These are phyloP conservation scores for Sebastolobus altivelis DNA, from an alignment of 2,797 vertebrate genomes.

Conservation along the genomic window DNA sequence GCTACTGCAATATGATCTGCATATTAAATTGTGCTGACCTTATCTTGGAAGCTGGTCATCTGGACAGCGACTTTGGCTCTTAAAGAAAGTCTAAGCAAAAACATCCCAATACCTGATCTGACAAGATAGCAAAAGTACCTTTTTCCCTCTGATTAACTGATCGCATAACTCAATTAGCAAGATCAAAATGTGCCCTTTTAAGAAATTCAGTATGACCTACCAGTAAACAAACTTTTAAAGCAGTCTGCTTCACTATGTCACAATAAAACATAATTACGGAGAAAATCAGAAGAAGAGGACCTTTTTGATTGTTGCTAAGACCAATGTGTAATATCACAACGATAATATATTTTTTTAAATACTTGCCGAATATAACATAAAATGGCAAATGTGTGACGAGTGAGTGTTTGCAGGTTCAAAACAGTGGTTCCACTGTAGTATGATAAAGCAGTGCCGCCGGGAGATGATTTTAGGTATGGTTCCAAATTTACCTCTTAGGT, in stretches of 20 bases:
- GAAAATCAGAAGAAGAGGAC: neutral
- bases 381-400: conserved; percentile 44
- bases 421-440: conserved; percentile 30
- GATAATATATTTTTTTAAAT: conserved; percentile 20
- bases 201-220: conserved; percentile 2
- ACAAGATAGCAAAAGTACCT: conserved; percentile 21
- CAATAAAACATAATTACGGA: neutral
- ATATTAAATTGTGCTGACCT: conserved; percentile 80
- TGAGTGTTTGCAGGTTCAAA: conserved; percentile 43
- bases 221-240: conserved; percentile 17
- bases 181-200: conserved; percentile 7
- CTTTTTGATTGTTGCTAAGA: conserved; percentile 18
- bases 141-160: conserved; percentile 27
- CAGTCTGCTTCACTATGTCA: neutral
- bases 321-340: conserved; percentile 11
- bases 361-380: conserved; percentile 39
- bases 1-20: conserved; percentile 79
- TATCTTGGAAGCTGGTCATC: conserved; percentile 68
- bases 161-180: conserved; percentile 28
- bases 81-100: conserved; percentile 39
- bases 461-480: conserved; percentile 50
- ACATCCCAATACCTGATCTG: conserved; percentile 47
- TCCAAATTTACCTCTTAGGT: conserved; percentile 50
- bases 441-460: conserved; percentile 43
- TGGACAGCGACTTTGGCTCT: conserved; percentile 47